phyloP scores from a whole-genome alignment of 2,113 vertebrate genomes.

The Neolamprologus hecqui region DNA sequence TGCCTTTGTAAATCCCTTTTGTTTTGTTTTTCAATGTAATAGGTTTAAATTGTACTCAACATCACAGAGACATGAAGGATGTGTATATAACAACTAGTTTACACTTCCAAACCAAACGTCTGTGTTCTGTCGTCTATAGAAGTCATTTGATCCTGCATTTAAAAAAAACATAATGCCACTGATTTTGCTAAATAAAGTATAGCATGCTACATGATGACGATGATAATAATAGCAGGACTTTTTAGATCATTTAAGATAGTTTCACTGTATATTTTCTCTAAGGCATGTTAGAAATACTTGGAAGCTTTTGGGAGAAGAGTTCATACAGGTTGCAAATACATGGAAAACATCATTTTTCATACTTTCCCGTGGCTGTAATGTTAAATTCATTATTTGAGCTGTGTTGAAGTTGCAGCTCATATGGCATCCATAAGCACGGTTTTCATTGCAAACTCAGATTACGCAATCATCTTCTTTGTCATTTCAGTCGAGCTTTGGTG shows the following conservation, averaged over 20 bases:
- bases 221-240: neutral
- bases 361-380: neutral
- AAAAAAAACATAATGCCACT: rapidly evolving
- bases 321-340: neutral
- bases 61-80: neutral
- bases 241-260: neutral
- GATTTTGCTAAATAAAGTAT: neutral
- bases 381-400: neutral
- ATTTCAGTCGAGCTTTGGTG: neutral
- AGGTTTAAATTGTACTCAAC: neutral
- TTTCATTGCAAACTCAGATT: neutral
- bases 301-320: neutral
- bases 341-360: neutral
- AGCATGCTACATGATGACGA: neutral
- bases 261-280: neutral
- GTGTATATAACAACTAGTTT: neutral
- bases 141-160: neutral
- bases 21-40: neutral
- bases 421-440: neutral
- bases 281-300: neutral
- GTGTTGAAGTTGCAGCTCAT: neutral
- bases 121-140: neutral
- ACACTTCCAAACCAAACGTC: rapidly evolving
- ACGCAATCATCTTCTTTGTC: neutral
- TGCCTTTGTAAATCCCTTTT: neutral